A percentile compares a stretch with the other conserved stretches of the same genome.
Conservation (phyloP, 2,113 vertebrate species). For the Collichthys lucidus region DNA sequence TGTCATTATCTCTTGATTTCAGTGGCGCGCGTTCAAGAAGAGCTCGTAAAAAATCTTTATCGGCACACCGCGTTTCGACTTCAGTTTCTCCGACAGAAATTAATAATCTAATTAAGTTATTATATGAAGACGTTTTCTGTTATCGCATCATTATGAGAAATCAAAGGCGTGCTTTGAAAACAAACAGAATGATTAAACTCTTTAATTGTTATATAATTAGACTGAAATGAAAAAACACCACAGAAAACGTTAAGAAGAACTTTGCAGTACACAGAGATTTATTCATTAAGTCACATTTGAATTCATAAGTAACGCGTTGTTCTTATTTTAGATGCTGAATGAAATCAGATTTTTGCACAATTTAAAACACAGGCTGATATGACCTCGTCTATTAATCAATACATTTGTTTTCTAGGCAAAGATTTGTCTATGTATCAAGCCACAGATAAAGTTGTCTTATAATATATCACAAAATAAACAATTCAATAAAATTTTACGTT, state of each 20-base stretch:
- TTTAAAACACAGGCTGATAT: too few relatives aligned
- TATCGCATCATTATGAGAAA: not conserved
- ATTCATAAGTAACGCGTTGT: not conserved
- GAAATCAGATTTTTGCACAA: not conserved
- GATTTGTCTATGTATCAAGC: not conserved
- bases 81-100: not conserved
- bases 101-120: too few relatives aligned
- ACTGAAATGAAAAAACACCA: not conserved
- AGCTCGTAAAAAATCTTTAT: conserved; percentile 5
- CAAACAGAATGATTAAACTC: not conserved
- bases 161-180: not conserved
- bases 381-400: not conserved
- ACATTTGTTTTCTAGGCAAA: too few relatives aligned
- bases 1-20: not conserved
- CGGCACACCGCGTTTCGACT: not conserved
- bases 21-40: not conserved
- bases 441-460: not conserved
- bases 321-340: not conserved
- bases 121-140: too few relatives aligned
- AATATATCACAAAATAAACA: not conserved
- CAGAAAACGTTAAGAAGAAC: not conserved
- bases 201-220: not conserved
- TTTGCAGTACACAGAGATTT: not conserved
- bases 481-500: not conserved
- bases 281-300: not conserved